These are phyloP conservation scores for Macaria liturata DNA, from an alignment of 2,888 invertebrate species.

Conservation along the genomic window DNA sequence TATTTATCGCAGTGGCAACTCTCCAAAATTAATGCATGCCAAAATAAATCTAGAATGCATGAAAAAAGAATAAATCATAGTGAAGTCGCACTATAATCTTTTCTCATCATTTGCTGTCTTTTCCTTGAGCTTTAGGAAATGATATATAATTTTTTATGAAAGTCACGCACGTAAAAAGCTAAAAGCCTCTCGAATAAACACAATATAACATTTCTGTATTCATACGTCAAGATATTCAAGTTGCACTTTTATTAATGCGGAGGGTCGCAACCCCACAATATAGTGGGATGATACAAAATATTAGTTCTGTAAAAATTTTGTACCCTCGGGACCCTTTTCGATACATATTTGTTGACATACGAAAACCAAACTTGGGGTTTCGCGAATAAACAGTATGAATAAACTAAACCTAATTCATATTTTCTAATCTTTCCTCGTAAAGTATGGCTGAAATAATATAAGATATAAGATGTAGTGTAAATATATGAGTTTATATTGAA, in stretches of 20 bases:
- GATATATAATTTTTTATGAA: too few species aligned
- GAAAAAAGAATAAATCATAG: too few species aligned
- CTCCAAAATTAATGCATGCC: slow-evolving; percentile 19
- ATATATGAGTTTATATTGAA: slow-evolving; percentile 26
- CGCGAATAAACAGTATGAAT: slow-evolving; percentile 38
- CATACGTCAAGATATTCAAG: slow-evolving; percentile 1
- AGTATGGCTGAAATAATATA: slow-evolving; percentile 46
- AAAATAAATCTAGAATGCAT: not conserved
- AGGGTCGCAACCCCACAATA: slow-evolving; percentile 18
- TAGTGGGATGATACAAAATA: slow-evolving; percentile 13
- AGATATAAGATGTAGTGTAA: slow-evolving; percentile 42
- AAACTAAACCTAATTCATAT: slow-evolving; percentile 60
- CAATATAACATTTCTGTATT: too few species aligned
- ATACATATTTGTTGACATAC: slow-evolving; percentile 32
- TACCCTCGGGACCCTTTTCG: slow-evolving; percentile 25
- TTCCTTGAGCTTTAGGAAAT: too few species aligned
- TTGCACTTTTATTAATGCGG: slow-evolving; percentile 25
- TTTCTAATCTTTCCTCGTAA: slow-evolving; percentile 45
- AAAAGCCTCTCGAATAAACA: too few species aligned
- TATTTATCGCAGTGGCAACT: slow-evolving; percentile 23
- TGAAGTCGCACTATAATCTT: too few species aligned
- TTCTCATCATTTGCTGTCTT: too few species aligned
- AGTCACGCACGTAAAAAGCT: too few species aligned
- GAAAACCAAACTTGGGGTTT: slow-evolving; percentile 31
- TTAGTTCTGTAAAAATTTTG: slow-evolving; percentile 24